Evolutionary conservation across 1,140 invertebrate species (phyloP), one percentile per base, ranked within the genome.

Genomic region (Cepaea nemoralis): DNA sequence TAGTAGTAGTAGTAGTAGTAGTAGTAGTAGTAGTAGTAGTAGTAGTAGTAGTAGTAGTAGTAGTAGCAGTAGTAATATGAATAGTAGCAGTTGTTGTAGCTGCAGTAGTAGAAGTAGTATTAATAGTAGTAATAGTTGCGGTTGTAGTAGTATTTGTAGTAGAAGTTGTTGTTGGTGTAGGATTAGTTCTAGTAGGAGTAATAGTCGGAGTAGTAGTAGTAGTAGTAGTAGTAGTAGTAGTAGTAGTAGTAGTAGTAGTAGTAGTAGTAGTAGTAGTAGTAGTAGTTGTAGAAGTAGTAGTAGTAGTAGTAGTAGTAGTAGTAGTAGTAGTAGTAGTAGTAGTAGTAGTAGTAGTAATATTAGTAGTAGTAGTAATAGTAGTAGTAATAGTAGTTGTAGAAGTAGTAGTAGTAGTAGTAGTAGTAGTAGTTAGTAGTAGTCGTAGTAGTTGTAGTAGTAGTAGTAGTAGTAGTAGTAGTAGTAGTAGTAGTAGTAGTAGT

Each of bases 211-310:
- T 55, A 55, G 50, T 55, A 55, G 50, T 55, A 55, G 50, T 22
- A 12, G 50, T 55, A n/a, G 67, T 37, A 70, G 67, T 40, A 70
- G 24, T 55, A 55, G 24, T 55, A 22, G 50, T 55, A 55, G 50
- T 55, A 55, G 12, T 55, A n/a, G 12, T 55, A 55, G 50, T 55
- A 55, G 50, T 55, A 8, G 5, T 39, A 37, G 67, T 35, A 37
- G 67, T 70, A 70, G 67, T 70, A 42, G 73, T 75, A 31, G 73
- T 75, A 50, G 73, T 75, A 42, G 31, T 33, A 42, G 31, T 70
- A n/a, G 50, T 55, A 55, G 50, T 55, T 22, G 50, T 55, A 55
- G 50, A 12, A 12, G 50, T 55, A n/a, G 67, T 37, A 70, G 67
- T 40, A 70, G 24, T 55, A 55, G 24, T 55, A 22, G 50, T 55